Evolutionary conservation across 2,113 vertebrate genomes (phyloP), one percentile per base, ranked within the genome.

Genomic region (Apteryx owenii): DNA sequence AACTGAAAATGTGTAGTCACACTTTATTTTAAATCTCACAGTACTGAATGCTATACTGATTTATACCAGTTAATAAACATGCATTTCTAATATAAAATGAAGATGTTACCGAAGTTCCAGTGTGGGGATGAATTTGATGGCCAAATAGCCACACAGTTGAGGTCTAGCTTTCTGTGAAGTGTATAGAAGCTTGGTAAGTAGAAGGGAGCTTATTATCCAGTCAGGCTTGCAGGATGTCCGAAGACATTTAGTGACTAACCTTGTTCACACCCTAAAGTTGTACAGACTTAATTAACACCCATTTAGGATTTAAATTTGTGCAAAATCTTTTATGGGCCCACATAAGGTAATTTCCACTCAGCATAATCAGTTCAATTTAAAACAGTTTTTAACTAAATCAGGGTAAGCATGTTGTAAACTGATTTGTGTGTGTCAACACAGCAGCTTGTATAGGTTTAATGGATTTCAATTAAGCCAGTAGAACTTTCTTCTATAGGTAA

Each of bases 1-100:
- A 36, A 29, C 2, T 61, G 6, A 2, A 62, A 8, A 12, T 51
- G 23, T 38, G 14, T 29, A 8, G 71, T 38, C 9, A 0, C 1
- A 1, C 40, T 28, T 56, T 17, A 1, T 71, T 81, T 62, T 12
- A 70, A 48, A 19, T 16, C 23, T 16, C 29, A 3, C 5, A 8
- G 58, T 50, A 0, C 26, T 40, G 28, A 13, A 12, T 7, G 12
- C n/a, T 60, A 12, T 5, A 3, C 46, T 10, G 83, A 28, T 88
- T 81, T 60, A 3, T 77, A 17, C 33, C 16, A 1, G 11, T 60
- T 71, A 33, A 29, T 54, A 75, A 40, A 36, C 0, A 0, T 14
- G 0, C 2, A 0, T 28, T 87, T 62, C 73, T 78, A 50, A 28
- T 54, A 11, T 4, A 18, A 38, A 54, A 23, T 50, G 26, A 29